Conservation (phyloP, 2,797 vertebrate species). For the Spatula clypeata region DNA sequence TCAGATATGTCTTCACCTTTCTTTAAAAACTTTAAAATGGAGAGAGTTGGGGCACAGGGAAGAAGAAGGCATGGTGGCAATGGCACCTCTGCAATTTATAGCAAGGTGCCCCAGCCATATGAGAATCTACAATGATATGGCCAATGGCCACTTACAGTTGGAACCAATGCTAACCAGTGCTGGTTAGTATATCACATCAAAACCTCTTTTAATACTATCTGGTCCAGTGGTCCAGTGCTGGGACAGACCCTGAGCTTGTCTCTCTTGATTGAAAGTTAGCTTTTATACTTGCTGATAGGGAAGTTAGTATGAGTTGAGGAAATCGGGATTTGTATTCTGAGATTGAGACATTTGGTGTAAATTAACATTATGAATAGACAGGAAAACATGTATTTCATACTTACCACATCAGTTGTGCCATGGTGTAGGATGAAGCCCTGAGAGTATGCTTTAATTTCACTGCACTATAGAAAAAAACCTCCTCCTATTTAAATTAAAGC, state of each 20-base stretch:
- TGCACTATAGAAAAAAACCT: background rate
- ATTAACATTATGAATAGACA: background rate
- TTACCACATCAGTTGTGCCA: background rate
- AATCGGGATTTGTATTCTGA: background rate
- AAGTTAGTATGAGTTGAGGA: background rate
- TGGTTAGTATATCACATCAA: background rate
- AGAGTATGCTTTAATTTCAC: background rate
- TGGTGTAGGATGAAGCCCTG: background rate
- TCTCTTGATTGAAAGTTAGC: background rate
- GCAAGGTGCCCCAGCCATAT: background rate
- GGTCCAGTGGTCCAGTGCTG: background rate
- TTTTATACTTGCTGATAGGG: background rate
- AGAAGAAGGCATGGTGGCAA: background rate
- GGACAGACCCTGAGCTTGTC: background rate
- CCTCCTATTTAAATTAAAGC: background rate
- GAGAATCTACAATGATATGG: background rate
- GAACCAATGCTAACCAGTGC: background rate
- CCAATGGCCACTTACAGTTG: background rate
- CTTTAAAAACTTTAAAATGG: background rate
- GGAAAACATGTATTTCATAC: background rate
- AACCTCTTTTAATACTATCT: background rate
- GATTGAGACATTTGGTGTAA: background rate
- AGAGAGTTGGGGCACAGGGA: rapidly evolving
- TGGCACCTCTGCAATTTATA: background rate
- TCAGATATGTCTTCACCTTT: background rate